These are phyloP conservation scores for Drosophila macrospina DNA, from an alignment of 2,888 invertebrate species.

Conservation along the genomic window DNA sequence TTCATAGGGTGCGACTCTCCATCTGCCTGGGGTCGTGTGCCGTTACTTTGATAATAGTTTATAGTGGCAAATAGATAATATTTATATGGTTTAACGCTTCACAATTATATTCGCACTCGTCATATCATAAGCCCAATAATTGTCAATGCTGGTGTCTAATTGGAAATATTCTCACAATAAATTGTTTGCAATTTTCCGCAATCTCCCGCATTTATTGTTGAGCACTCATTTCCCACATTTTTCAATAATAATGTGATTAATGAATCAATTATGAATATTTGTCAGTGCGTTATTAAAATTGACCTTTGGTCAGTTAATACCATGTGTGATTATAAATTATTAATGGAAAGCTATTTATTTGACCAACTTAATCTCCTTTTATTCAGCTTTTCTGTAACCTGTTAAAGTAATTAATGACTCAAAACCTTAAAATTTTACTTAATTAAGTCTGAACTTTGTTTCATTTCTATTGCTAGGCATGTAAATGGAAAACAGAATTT, in stretches of 20 bases:
- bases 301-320: background rate
- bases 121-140: conserved; percentile 40
- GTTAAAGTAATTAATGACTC: no score
- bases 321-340: background rate
- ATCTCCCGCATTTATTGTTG: background rate
- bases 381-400: no score
- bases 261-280: background rate
- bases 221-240: conserved; percentile 40
- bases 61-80: conserved; percentile 70
- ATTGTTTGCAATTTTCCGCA: conserved; percentile 17
- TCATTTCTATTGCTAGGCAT: no score
- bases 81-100: conserved; percentile 72
- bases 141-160: conserved; percentile 39
- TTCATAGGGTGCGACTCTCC: conserved; percentile 9
- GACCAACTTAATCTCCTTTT: background rate
- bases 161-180: conserved; percentile 35
- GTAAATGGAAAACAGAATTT: no score
- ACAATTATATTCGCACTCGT: conserved; percentile 37
- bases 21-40: conserved; percentile 50
- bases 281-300: conserved; percentile 4
- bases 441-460: no score
- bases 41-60: conserved; percentile 47
- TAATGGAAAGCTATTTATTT: conserved; percentile 1
- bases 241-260: conserved; percentile 5
- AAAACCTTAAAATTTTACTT: no score